Evolutionary conservation across 2,113 vertebrate genomes (phyloP).

Genomic region (Oceanites oceanicus): DNA sequence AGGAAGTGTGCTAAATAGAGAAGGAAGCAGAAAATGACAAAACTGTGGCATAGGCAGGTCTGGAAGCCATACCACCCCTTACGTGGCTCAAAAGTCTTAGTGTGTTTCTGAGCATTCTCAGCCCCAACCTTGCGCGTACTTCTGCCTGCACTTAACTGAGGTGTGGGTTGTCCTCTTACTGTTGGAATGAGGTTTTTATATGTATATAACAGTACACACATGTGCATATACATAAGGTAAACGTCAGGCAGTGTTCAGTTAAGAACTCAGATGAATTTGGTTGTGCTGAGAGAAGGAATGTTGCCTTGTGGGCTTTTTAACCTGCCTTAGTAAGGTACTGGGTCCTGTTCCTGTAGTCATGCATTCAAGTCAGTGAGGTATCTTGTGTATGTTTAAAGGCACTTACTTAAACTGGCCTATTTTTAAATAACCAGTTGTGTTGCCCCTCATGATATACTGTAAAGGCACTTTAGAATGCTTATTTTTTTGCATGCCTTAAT

Average conservation of each 20-base stretch:
- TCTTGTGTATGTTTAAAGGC: accelerated
- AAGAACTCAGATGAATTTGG: not conserved
- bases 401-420: not conserved
- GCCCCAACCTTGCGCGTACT: not conserved
- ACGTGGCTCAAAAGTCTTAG: not conserved
- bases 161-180: not conserved
- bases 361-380: not conserved
- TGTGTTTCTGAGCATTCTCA: not conserved
- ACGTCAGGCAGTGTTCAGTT: not conserved
- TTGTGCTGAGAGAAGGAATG: not conserved
- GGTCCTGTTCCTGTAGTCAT: not conserved
- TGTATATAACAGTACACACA: accelerated
- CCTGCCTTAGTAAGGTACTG: not conserved
- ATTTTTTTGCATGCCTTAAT: not conserved
- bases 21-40: not conserved
- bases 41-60: not conserved
- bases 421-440: not conserved
- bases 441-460: not conserved
- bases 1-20: not conserved
- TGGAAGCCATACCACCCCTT: not conserved
- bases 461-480: not conserved
- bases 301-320: not conserved
- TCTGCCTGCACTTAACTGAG: not conserved
- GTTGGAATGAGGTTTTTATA: not conserved
- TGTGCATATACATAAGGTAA: accelerated